Base-by-base conservation (phyloP, 2,888 invertebrate species). In the Ariolimax columbianus region DNA sequence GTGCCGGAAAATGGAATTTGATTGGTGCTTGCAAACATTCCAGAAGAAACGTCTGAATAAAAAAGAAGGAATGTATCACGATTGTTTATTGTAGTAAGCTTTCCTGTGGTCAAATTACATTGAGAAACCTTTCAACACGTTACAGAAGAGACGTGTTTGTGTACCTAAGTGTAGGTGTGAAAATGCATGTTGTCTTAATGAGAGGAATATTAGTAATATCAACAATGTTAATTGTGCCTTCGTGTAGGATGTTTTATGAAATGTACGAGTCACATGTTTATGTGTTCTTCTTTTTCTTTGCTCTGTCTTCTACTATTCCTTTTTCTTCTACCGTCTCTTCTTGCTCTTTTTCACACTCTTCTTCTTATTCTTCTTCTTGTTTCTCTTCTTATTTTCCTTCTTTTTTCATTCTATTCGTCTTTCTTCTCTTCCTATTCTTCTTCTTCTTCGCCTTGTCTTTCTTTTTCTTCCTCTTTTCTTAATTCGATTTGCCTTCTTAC, bases 1-100 rank as follows among this genome's bases (percentile, higher is more conserved):
- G 73, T 73, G 73, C 73, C 72, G 43, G 43, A 11, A n/a, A 11
- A 43, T 73, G 43, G 30, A 47, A 47, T 73, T n/a, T 73, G 73
- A 73, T 73, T 73, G 43, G 43, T 40, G n/a, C n/a, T 14, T 26
- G 4, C 43, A 73, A 2, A 47, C 26, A 73, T 73, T 73, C 30
- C 73, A 73, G 38, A 19, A 23, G 40, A 30, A 70, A 0, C n/a
- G 3, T 73, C 0, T 7, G 7, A 68, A 68, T 36, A 68, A 68
- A 30, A 47, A 73, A n/a, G 47, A 23, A 55, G 14, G 6, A 40
- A 70, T 23, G 40, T 70, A 36, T 38, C 17, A 40, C 4, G 17
- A 38, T 11, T 70, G 40, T 70, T 70, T 70, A 70, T 70, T 70
- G 38, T 70, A 7, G 26, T 40, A 70, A 38, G 70, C 70, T 40